These are phyloP conservation scores for Tetranychus cinnabarinus DNA, from an alignment of 1,140 invertebrate species.

Conservation along the genomic window DNA sequence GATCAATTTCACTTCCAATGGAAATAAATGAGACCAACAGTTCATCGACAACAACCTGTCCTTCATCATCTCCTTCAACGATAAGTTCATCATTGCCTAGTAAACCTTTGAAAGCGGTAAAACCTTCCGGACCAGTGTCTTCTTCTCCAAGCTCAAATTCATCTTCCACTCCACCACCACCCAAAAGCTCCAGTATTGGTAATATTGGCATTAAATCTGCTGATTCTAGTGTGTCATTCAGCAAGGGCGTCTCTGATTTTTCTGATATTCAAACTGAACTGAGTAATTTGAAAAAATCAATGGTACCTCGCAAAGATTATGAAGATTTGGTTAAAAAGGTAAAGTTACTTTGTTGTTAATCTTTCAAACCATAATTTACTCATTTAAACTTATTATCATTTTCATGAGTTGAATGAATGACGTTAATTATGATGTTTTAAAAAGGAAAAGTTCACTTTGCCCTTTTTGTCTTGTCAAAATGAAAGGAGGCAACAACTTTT, in stretches of 20 bases:
- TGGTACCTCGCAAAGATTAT: slow-evolving; percentile 8
- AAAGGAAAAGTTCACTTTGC: too few relatives aligned
- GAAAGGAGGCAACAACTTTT: too few relatives aligned
- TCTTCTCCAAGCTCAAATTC: neutral
- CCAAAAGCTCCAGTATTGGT: neutral
- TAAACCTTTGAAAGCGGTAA: neutral
- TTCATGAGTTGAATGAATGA: too few relatives aligned
- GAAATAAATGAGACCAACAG: neutral
- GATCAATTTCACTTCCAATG: neutral
- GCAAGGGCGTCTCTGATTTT: neutral
- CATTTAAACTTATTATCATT: neutral
- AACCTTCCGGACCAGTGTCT: neutral
- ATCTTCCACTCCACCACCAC: too few relatives aligned
- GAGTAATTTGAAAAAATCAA: slow-evolving; percentile 4
- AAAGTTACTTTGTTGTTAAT: neutral
- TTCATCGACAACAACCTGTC: neutral
- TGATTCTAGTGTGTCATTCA: neutral
- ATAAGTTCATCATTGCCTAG: neutral
- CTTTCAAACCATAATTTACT: neutral
- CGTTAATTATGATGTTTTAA: too few relatives aligned
- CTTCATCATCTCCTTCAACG: neutral
- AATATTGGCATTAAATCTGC: neutral
- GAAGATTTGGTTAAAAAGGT: slow-evolving; percentile 11
- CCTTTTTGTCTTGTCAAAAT: too few relatives aligned
- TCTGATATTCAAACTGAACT: slow-evolving; percentile 5